Conservation (phyloP, 2,888 invertebrate species). For the Petrolisthes manimaculis region DNA sequence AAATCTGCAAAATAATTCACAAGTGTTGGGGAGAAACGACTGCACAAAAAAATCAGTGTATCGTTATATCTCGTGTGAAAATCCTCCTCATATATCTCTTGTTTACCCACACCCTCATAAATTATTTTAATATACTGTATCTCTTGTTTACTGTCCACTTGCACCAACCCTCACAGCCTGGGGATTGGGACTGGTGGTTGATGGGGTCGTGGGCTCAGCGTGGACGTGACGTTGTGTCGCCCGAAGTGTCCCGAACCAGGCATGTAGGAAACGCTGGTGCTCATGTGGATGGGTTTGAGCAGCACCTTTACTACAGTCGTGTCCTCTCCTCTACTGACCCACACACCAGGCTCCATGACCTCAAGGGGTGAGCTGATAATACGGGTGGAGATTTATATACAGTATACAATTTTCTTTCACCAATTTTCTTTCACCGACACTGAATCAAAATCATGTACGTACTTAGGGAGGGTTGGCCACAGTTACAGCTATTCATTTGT, state of each 20-base stretch:
- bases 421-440: too few species aligned
- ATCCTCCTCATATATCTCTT: neutral
- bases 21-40: too few species aligned
- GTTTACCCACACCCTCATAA: neutral
- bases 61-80: neutral
- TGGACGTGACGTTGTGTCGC: slow-evolving; percentile 49
- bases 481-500: too few species aligned
- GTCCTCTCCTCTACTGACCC: slow-evolving; percentile 34
- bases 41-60: neutral
- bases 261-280: slow-evolving; percentile 57
- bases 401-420: too few species aligned
- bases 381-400: too few species aligned
- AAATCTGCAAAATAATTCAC: too few species aligned
- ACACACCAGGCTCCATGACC: slow-evolving; percentile 28
- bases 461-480: too few species aligned
- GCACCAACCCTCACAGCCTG: slow-evolving; percentile 12
- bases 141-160: too few species aligned
- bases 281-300: slow-evolving; percentile 59
- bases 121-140: too few species aligned
- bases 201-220: slow-evolving; percentile 40
- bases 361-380: slow-evolving; percentile 30
- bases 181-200: slow-evolving; percentile 63
- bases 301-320: slow-evolving; percentile 46
- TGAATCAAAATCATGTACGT: too few species aligned
- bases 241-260: slow-evolving; percentile 57